These are phyloP conservation scores for Mimumesa dahlbomi DNA, from an alignment of 2,888 invertebrate species.

Conservation along the genomic window DNA sequence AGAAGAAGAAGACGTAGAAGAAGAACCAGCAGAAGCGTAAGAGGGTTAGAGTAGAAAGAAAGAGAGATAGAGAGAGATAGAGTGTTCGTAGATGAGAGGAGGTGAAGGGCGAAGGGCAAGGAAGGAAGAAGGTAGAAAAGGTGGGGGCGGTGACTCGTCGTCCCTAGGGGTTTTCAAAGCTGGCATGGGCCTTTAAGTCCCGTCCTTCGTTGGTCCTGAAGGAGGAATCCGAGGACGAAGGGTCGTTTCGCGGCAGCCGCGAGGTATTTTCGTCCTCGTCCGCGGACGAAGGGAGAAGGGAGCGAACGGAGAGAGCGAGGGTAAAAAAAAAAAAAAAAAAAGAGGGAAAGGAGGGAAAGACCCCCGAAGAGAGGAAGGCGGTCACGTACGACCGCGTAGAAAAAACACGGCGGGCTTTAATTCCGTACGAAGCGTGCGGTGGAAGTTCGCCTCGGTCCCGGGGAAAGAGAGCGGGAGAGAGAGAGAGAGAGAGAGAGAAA, in stretches of 20 bases:
- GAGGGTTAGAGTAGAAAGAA: too few relatives aligned
- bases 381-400: constrained; percentile 73
- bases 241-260: constrained; percentile 51
- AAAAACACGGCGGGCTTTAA: constrained; percentile 45
- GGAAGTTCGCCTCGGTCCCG: neutral
- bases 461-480: constrained; percentile 11
- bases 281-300: constrained; percentile 77
- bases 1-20: constrained; percentile 10
- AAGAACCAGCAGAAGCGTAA: constrained; percentile 4
- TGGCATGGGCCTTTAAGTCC: constrained; percentile 41
- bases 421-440: constrained; percentile 25
- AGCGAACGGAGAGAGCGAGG: constrained; percentile 46
- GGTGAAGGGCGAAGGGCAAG: constrained; percentile 22
- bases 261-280: constrained; percentile 80
- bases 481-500: too few relatives aligned
- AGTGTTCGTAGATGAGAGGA: too few relatives aligned
- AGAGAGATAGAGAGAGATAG: too few relatives aligned
- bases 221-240: constrained; percentile 46
- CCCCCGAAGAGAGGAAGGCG: constrained; percentile 76
- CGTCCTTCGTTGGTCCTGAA: constrained; percentile 44
- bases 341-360: constrained; percentile 70
- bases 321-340: constrained; percentile 75
- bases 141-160: constrained; percentile 50
- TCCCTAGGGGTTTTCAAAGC: constrained; percentile 53
- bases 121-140: constrained; percentile 49